Evolutionary conservation across 1,140 invertebrate species (phyloP).

Genomic region (Sesamia nonagrioides): DNA sequence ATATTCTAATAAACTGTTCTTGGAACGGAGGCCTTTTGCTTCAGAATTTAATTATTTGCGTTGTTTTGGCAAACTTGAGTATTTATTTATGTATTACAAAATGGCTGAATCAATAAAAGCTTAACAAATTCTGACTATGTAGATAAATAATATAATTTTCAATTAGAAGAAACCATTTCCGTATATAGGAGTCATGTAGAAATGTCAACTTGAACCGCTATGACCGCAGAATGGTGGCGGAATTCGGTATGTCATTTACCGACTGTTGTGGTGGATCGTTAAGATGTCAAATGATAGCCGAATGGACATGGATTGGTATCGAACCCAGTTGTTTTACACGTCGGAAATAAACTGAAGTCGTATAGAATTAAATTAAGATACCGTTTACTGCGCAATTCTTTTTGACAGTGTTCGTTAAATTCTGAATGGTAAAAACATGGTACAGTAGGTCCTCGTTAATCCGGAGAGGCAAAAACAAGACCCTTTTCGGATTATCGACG

Average conservation of each 20-base stretch:
- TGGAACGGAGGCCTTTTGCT: too few relatives aligned
- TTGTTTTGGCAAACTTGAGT: too few relatives aligned
- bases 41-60: too few relatives aligned
- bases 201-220: conserved; percentile 12
- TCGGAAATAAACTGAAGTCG: too few relatives aligned
- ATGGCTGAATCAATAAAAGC: background rate
- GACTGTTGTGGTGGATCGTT: background rate
- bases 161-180: background rate
- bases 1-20: too few relatives aligned
- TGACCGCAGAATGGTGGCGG: background rate
- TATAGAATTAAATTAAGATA: too few relatives aligned
- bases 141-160: background rate
- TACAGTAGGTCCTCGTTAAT: too few relatives aligned
- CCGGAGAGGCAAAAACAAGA: too few relatives aligned
- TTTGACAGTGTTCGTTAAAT: too few relatives aligned
- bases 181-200: background rate
- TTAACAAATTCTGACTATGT: background rate
- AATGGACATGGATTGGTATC: background rate
- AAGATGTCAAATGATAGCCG: background rate
- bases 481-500: too few relatives aligned
- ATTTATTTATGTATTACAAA: background rate
- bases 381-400: too few relatives aligned
- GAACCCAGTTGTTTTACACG: background rate
- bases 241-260: background rate
- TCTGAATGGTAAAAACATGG: too few relatives aligned